A percentile compares a stretch with the other conserved stretches of the same genome.
Evolutionary conservation across 2,113 vertebrate species (phyloP).

Genomic region (Narcine bancroftii): DNA sequence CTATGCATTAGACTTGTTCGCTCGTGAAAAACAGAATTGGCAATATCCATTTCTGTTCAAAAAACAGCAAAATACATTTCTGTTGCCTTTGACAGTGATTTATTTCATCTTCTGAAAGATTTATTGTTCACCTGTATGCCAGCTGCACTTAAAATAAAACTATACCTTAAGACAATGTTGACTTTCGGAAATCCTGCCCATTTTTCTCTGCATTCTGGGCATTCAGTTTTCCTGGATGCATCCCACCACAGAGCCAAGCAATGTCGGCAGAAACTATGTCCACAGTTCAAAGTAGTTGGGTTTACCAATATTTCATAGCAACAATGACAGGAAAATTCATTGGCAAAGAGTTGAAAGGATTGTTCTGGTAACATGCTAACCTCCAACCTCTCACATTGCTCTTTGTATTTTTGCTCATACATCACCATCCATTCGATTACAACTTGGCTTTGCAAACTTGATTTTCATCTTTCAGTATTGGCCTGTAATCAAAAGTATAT

Average conservation of each 20-base stretch:
- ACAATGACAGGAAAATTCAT: conserved; percentile 83
- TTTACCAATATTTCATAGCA: conserved; percentile 84
- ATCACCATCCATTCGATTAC: conserved; percentile 55
- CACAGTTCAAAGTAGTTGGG: conserved; percentile 88
- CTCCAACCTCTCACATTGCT: not conserved
- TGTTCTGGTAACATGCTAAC: conserved; percentile 6
- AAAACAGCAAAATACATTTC: not conserved
- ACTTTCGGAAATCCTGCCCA: conserved; percentile 94
- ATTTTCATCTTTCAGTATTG: not conserved
- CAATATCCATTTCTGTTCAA: not conserved
- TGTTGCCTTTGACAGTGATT: not conserved
- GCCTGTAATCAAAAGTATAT: not conserved
- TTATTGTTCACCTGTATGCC: not conserved
- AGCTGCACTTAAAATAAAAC: not conserved
- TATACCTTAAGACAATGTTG: conserved; percentile 86
- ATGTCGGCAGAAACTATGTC: conserved; percentile 91
- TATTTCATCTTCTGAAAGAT: not conserved
- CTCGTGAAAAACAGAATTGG: too few species aligned
- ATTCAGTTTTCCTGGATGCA: conserved; percentile 80
- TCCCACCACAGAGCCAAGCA: conserved; percentile 88
- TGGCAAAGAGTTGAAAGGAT: conserved; percentile 56
- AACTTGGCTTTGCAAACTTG: not conserved
- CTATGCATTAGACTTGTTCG: not conserved
- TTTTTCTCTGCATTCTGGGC: conserved; percentile 83
- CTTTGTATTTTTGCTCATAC: conserved; percentile 24